These are phyloP conservation scores for Drosophila ironensis DNA, from an alignment of 1,140 invertebrate species.

Conservation along the genomic window DNA sequence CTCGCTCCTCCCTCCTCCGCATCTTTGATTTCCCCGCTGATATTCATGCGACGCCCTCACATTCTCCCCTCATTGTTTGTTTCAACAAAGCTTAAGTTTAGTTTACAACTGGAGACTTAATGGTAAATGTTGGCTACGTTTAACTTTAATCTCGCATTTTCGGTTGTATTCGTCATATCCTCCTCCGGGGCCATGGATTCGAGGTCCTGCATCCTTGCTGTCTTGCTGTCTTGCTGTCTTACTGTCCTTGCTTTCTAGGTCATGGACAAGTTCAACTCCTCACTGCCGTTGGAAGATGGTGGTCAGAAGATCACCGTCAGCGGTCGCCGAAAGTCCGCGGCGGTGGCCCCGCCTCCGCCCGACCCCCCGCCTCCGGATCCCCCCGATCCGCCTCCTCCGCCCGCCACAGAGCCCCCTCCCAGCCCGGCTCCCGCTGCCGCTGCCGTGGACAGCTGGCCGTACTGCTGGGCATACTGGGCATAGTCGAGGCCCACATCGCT, in stretches of 20 bases:
- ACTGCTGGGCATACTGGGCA: slow-evolving; percentile 80
- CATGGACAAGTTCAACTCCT: slow-evolving; percentile 79
- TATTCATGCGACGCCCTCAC: background rate
- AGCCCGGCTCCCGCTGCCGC: slow-evolving; percentile 50
- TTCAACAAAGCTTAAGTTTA: slow-evolving; percentile 62
- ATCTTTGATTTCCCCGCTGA: background rate
- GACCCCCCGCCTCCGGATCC: slow-evolving; percentile 59
- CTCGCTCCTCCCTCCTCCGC: background rate
- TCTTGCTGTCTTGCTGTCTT: background rate
- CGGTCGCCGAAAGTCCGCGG: slow-evolving; percentile 89
- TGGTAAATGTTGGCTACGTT: slow-evolving; percentile 71
- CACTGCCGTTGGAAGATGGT: slow-evolving; percentile 80
- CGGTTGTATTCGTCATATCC: slow-evolving; percentile 23
- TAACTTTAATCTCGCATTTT: slow-evolving; percentile 73
- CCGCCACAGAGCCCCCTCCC: slow-evolving; percentile 74
- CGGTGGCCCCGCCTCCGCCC: slow-evolving; percentile 68
- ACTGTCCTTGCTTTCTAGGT: slow-evolving; percentile 55
- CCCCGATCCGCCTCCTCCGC: background rate
- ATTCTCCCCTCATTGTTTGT: background rate
- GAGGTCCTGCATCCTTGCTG: background rate
- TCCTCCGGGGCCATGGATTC: background rate
- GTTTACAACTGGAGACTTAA: slow-evolving; percentile 66
- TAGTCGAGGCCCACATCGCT: slow-evolving; percentile 76
- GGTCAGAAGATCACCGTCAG: slow-evolving; percentile 94
- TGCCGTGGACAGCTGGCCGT: slow-evolving; percentile 70